Base-by-base conservation (phyloP, 2,797 vertebrate species). In the Gobionotothen gibberifrons region DNA sequence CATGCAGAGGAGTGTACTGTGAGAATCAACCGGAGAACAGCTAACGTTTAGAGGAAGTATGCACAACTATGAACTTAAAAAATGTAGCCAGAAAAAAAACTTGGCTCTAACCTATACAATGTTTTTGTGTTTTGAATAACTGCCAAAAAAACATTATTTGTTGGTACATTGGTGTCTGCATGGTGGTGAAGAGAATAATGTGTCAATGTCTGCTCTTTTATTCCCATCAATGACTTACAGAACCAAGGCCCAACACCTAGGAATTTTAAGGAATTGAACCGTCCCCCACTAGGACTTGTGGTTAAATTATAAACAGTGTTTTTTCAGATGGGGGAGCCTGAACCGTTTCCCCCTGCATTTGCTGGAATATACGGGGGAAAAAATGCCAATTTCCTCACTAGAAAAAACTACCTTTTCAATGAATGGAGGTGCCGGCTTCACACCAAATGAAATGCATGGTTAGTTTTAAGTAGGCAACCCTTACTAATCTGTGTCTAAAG, bases 301-400 rank as follows among this genome's bases (percentile, higher is more conserved):
- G 79, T 76, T 82, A 53, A 72, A 78, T 78, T 77, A 71, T 56
- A 78, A 68, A 86, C 62, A 70, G 40, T 32, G 64, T 84, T 85
- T 77, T 71, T 36, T 9, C 32, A 36, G 68, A n/a, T 70, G 52
- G 72, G 66, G 66, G 63, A 69, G 6, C 84, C 51, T 72, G 56
- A 82, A 75, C 55, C 10, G 17, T 58, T 70, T 52, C 59, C 60
- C 4, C 16, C 14, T 55, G 26, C n/a, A 64, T 39, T 40, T 3
- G 14, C 67, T 60, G 68, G 69, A 83, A 64, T 22, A 26, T 57
- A 69, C 43, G 7, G 32, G 52, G 36, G 44, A 48, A 77, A 72
- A n/a, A 48, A 56, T 61, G 63, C n/a, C 61, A 71, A 59, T 76
- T 81, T 62, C 64, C 53, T 65, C 69, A 32, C 2, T 2, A 74